phyloP scores from a whole-genome alignment of 2,797 vertebrate genomes.

The Phrynocephalus vlangalii region DNA sequence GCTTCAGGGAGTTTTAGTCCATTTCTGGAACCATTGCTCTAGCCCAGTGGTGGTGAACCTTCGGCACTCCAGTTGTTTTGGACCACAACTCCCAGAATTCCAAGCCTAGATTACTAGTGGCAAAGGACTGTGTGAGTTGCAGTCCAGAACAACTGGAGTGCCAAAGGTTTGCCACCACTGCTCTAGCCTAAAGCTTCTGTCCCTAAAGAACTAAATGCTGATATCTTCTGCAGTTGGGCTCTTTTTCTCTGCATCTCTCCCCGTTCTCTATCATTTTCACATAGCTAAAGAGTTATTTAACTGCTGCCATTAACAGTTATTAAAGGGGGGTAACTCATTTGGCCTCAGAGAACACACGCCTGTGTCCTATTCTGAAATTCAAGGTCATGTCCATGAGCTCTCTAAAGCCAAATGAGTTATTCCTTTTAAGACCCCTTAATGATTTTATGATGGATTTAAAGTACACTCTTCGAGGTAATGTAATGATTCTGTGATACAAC shows the following conservation, averaged over 20 bases:
- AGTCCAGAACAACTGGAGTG: no score
- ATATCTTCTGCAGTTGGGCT: background rate
- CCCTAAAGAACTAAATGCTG: background rate
- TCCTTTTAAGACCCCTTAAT: constrained; percentile 7
- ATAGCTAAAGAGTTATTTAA: background rate
- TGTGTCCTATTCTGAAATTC: background rate
- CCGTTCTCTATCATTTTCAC: background rate
- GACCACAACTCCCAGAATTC: no score
- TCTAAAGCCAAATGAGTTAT: constrained; percentile 22
- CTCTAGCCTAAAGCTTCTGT: background rate
- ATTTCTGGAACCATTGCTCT: no score
- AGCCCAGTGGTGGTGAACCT: no score
- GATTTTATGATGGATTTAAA: constrained; percentile 18
- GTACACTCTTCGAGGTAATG: background rate
- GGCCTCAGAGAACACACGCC: background rate
- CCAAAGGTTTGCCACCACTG: no score
- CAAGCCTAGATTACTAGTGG: no score
- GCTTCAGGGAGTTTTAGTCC: no score
- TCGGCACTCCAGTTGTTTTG: no score
- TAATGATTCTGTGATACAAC: constrained; percentile 2
- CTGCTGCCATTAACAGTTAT: background rate
- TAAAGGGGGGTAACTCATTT: constrained; percentile 3
- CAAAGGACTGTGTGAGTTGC: no score
- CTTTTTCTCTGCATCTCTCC: background rate
- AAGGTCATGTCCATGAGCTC: constrained; percentile 9